Conservation (phyloP, 2,113 vertebrate species). For the Spea multiplicata region DNA sequence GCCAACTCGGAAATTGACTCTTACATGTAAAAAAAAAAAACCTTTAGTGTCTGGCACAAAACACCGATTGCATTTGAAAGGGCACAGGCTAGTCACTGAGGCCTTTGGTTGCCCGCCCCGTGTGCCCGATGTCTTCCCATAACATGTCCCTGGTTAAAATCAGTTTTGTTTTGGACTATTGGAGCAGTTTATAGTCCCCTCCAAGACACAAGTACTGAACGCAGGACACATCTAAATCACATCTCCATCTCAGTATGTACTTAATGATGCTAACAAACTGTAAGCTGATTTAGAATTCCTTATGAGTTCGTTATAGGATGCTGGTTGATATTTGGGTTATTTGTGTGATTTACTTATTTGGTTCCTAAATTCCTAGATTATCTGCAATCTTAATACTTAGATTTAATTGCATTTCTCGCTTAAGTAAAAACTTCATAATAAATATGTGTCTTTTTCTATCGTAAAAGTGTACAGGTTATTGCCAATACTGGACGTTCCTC, state of each 20-base stretch:
- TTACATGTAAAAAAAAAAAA: conserved; percentile 67
- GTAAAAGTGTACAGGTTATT: neutral
- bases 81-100: conserved; percentile 47
- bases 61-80: conserved; percentile 72
- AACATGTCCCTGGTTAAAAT: neutral
- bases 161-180: neutral
- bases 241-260: neutral
- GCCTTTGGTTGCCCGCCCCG: conserved; percentile 44
- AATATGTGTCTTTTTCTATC: too few species aligned
- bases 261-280: too few species aligned
- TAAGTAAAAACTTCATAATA: too few species aligned
- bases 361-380: too few species aligned
- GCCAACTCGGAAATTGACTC: conserved; percentile 75
- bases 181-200: neutral
- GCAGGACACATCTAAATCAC: neutral
- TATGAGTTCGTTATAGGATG: too few species aligned
- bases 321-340: too few species aligned
- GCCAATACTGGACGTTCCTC: neutral
- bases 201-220: neutral
- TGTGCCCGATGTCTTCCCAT: too few species aligned
- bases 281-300: too few species aligned
- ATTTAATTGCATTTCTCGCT: too few species aligned
- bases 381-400: too few species aligned
- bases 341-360: too few species aligned
- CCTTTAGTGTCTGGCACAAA: conserved; percentile 67